Percentiles rank a stretch among this genome's conserved stretches.
These are phyloP conservation scores for Pegoplata infirma DNA, from an alignment of 2,888 invertebrate species.

Conservation along the genomic window DNA sequence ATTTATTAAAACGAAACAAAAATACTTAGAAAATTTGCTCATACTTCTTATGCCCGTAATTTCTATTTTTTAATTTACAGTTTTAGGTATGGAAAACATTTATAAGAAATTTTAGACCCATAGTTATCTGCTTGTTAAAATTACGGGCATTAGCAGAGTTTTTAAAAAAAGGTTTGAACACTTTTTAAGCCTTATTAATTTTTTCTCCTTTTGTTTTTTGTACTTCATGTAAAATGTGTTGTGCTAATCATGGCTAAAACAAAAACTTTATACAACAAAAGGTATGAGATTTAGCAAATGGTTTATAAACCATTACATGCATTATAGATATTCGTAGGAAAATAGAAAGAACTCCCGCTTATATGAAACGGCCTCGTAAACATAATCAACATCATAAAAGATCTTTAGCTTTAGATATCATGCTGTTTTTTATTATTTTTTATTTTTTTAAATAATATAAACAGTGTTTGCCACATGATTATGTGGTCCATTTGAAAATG, in stretches of 20 bases:
- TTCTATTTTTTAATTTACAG: too few relatives aligned
- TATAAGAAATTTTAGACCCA: too few relatives aligned
- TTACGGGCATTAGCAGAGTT: too few relatives aligned
- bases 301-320: conserved; percentile 38
- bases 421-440: too few relatives aligned
- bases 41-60: too few relatives aligned
- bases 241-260: not conserved
- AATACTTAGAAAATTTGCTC: too few relatives aligned
- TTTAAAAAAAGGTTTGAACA: not conserved
- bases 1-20: too few relatives aligned
- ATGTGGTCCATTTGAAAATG: conserved; percentile 19
- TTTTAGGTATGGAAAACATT: too few relatives aligned
- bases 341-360: not conserved
- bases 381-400: not conserved
- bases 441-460: not conserved
- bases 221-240: conserved; percentile 16
- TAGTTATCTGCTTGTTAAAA: too few relatives aligned
- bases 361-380: not conserved
- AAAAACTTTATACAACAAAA: conserved; percentile 23
- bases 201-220: not conserved
- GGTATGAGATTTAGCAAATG: conserved; percentile 15
- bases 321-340: conserved; percentile 1
- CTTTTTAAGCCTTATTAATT: not conserved
- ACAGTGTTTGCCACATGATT: conserved; percentile 21
- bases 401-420: conserved; percentile 11